phyloP scores from a whole-genome alignment of 2,888 invertebrate species.

The Theristus sp. region DNA sequence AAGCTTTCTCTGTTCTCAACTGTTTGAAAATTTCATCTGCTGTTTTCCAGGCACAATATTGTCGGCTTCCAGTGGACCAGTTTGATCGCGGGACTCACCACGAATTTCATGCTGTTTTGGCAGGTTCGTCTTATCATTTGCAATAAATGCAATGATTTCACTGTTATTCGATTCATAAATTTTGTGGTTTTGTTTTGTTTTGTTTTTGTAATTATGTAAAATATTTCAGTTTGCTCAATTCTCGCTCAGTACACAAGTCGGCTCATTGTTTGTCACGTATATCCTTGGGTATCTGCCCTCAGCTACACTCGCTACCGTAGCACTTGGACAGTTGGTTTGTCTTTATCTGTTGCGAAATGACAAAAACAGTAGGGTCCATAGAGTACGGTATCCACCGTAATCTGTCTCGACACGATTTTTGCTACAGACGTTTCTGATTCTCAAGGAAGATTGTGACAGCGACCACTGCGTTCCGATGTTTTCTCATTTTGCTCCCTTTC shows the following conservation, averaged over 20 bases:
- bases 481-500: too few species aligned
- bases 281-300: constrained; percentile 32
- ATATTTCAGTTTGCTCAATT: constrained; percentile 65
- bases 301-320: constrained; percentile 30
- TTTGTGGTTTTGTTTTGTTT: not conserved
- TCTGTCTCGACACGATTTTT: too few species aligned
- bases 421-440: too few species aligned
- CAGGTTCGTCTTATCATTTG: constrained; percentile 27
- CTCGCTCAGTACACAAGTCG: constrained; percentile 53
- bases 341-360: not conserved
- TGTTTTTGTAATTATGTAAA: not conserved
- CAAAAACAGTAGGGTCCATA: not conserved
- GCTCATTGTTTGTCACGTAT: constrained; percentile 52
- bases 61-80: constrained; percentile 11
- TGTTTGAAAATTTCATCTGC: too few species aligned
- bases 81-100: constrained; percentile 25
- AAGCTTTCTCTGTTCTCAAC: too few species aligned
- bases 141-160: not conserved
- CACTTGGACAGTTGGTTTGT: constrained; percentile 33
- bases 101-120: constrained; percentile 37
- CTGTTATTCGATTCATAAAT: not conserved
- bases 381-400: not conserved
- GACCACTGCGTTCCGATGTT: too few species aligned
- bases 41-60: not conserved
- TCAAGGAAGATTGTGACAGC: too few species aligned